Evolutionary conservation across 2,888 invertebrate genomes (phyloP).

Genomic region (Cryptosula pallasiana): DNA sequence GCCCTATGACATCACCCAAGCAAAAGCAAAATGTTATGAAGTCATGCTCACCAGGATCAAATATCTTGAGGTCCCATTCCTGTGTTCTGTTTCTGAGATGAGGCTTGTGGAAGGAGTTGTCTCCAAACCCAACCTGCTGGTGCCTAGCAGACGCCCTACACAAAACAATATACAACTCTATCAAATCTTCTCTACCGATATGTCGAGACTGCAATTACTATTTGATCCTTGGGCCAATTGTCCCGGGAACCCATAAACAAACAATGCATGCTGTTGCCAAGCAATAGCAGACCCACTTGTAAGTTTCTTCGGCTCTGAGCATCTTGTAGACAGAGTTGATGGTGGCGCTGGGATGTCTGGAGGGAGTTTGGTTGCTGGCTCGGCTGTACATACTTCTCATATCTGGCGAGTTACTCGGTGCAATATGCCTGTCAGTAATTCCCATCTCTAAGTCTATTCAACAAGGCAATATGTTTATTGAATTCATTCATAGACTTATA

Average conservation of each 20-base stretch:
- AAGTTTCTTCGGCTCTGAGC: conserved; percentile 3
- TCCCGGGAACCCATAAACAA: no score
- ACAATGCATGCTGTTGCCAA: no score
- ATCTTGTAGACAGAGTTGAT: conserved; percentile 16
- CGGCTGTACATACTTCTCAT: neutral
- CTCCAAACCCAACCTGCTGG: neutral
- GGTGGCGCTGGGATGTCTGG: conserved; percentile 5
- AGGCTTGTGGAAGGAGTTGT: neutral
- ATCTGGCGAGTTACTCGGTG: conserved; percentile 16
- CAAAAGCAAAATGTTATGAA: no score
- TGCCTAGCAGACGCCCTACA: neutral
- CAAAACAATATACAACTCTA: no score
- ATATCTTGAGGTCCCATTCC: neutral
- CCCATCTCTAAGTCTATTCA: neutral
- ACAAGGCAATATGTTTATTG: no score
- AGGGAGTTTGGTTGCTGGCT: neutral
- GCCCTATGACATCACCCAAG: no score
- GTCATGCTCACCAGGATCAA: conserved; percentile 15
- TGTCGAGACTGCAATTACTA: no score
- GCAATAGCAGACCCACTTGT: neutral
- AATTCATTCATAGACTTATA: no score
- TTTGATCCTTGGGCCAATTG: no score
- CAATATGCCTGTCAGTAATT: neutral
- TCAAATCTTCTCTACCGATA: no score
- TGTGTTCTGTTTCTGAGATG: neutral